Evolutionary conservation across 1,140 invertebrate species (phyloP), one percentile per base, ranked within the genome.

Genomic region (Papilio helenus): DNA sequence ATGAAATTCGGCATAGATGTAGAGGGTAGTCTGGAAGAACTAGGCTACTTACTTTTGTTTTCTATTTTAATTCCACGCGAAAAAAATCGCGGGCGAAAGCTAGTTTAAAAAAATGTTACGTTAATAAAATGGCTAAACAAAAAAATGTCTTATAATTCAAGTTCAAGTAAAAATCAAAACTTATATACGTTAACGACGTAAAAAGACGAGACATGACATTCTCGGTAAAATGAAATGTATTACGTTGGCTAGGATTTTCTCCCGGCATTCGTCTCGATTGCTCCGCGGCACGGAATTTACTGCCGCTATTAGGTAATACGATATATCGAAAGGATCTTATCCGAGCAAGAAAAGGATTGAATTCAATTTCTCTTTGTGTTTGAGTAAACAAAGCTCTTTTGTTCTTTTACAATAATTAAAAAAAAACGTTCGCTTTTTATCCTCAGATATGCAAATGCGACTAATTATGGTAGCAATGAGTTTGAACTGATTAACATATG

Each of bases 261-360:
- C 68, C 34, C 68, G 68, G 7, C 68, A 72, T 72, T 72, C 68
- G 34, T 72, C 68, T 72, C 68, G 29, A 72, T 72, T 34, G 29
- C 68, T 9, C 68, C n/a, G 29, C 68, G 68, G 68, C 68, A 42
- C 29, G 29, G 68, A 72, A 72, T 72, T 72, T 72, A 72, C 68
- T 72, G 29, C 68, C 10, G 68, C 68, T 72, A 72, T 72, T 72
- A 72, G 68, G 39, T 72, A 42, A 72, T 72, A 72, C 68, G 68
- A 72, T 72, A 72, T 72, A 72, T 72, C 29, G 68, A 72, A 72
- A 39, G 68, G 68, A 72, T 72, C 68, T 72, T 39, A 72, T 72
- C 68, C 16, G 29, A 39, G 68, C 20, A 42, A 29, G n/a, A 39
- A 72, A 39, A 39, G 68, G 68, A 72, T 72, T 72, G 68, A 72